Base-by-base conservation (phyloP, 2,888 invertebrate species). In the Andrena dorsata region DNA sequence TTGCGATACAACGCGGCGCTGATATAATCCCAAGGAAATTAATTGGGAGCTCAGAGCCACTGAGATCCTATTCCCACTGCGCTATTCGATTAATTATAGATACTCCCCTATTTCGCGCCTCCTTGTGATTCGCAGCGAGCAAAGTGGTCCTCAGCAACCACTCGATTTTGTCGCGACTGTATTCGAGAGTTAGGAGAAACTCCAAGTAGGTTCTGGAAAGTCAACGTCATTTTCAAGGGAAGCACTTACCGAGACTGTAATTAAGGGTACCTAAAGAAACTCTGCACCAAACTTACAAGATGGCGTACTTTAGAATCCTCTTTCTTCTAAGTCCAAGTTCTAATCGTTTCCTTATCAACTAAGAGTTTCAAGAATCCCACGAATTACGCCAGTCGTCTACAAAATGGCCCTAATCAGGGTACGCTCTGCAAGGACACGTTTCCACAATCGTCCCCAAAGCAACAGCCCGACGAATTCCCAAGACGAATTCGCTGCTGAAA, bases 401-500 rank as follows among this genome's bases (percentile, higher is more conserved):
- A 41, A 41, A 41, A 16, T 41, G 16, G 16, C 41, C 41, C 16
- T 16, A 16, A 41, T 41, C 41, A 16, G 13, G 13, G 16, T 30
- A n/a, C 60, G n/a, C 30, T 23, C 1, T 47, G 13, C 49, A 20
- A 20, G 5, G 8, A 30, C 56, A 20, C 64, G 13, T 47, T 47
- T 49, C 41, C 47, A 26, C 28, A 3, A 26, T 30, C 51, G 20
- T 51, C n/a, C n/a, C 30, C 35, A 63, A 76, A 53, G 63, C 26
- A 53, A 41, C 28, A 26, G 51, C 68, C 8, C 51, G 28, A 53
- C 5, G 56, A 20, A 49, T 20, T 8, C 64, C 77, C 64, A 47
- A 30, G 63, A 65, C 41, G 41, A 81, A 69, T 68, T 73, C 66
- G 16, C 58, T 51, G 61, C 41, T 56, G 32, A 56, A 35, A 81